Base-by-base conservation (phyloP, 2,888 invertebrate species). In the Monoplex corrugatus region DNA sequence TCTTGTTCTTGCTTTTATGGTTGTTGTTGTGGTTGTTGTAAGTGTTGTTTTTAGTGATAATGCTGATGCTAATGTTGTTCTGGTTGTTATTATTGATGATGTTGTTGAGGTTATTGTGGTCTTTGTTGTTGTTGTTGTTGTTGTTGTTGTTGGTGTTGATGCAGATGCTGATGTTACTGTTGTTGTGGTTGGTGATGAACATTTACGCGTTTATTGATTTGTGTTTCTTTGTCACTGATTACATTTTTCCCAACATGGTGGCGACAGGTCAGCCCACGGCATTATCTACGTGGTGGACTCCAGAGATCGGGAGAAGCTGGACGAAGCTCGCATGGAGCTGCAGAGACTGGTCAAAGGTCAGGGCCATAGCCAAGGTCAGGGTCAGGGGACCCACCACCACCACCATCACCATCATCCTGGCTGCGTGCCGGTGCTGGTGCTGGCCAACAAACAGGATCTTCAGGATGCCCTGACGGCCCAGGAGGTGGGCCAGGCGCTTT, bases 251-350 rank as follows among this genome's bases (percentile, higher is more conserved):
- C n/a, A n/a, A n/a, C n/a, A n/a, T n/a, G n/a, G 57, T 75, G n/a
- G 13, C 28, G 32, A 8, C 87, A 87, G 99, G 32, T 98, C 99
- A 96, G 99, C 99, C 38, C 99, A 99, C 96, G 99, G 99, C 23
- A 98, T 99, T 92, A 98, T 99, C 94, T 99, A 99, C 96, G 99
- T 99, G 84, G 97, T 99, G 88, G 99, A 99, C 96, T 98, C 98
- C 87, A 98, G 98, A 86, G 99, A 99, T 96, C 97, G 98, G 43
- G 99, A 99, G 95, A 97, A 99, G 87, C 98, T 99, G 97, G 99
- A 99, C 95, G 99, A 99, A 96, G 99, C 99, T 23, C 98, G 98
- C 96, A 98, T 99, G 98, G 99, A 99, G 96, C 97, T 99, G 92
- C 97, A 98, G 96, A 97, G 98, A 93, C 98, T 98, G 19, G 98